Conservation (phyloP, 2,113 vertebrate species). For the Platycercus adscitus region DNA sequence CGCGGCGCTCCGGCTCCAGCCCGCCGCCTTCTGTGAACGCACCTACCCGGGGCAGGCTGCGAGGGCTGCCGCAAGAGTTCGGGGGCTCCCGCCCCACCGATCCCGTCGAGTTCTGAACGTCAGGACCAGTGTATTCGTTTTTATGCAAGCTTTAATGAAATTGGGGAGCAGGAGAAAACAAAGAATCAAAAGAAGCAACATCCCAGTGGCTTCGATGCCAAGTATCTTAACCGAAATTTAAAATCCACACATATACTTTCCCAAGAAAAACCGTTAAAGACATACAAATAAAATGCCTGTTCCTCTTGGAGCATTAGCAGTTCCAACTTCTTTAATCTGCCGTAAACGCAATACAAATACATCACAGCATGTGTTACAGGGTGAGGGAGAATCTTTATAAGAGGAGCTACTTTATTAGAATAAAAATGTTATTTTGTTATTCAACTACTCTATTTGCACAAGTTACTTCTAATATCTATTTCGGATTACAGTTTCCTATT, state of each 20-base stretch:
- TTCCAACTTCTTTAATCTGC: not conserved
- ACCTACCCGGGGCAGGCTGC: too few species aligned
- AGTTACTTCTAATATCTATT: not conserved
- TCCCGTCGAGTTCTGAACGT: not conserved
- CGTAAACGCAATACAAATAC: not conserved
- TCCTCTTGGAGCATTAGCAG: not conserved
- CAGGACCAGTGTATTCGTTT: not conserved
- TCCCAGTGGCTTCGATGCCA: fast-evolving
- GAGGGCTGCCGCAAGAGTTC: not conserved
- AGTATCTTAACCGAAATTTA: not conserved
- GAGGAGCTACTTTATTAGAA: not conserved
- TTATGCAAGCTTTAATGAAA: fast-evolving
- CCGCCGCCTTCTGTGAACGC: not conserved
- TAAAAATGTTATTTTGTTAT: not conserved
- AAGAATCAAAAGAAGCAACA: not conserved
- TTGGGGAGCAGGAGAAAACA: fast-evolving
- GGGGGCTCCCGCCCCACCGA: not conserved
- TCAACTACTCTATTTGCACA: not conserved
- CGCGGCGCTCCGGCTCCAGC: not conserved
- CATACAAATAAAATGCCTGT: fast-evolving
- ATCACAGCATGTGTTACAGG: fast-evolving
- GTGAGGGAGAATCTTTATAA: fast-evolving
- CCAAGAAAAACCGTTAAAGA: not conserved
- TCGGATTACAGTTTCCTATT: not conserved
- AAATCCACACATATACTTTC: fast-evolving